These are phyloP conservation scores for Myotis planiceps DNA, from an alignment of 2,797 vertebrate genomes.

Conservation along the genomic window DNA sequence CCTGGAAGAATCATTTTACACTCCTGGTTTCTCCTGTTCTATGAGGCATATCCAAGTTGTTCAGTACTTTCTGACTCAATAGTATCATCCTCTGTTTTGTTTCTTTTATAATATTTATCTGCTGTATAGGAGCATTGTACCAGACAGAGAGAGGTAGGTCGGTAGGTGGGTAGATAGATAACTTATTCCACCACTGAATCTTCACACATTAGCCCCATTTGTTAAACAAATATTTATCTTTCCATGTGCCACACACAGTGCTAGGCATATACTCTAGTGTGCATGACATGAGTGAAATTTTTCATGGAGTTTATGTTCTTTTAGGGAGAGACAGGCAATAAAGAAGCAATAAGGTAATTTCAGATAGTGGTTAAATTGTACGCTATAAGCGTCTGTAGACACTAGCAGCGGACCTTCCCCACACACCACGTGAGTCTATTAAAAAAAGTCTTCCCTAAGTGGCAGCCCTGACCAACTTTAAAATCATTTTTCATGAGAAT, in stretches of 20 bases:
- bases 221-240: neutral
- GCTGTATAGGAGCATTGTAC: neutral
- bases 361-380: neutral
- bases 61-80: neutral
- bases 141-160: neutral
- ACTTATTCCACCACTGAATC: neutral
- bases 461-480: no score
- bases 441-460: no score
- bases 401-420: no score
- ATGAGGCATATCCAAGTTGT: neutral
- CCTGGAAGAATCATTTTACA: neutral
- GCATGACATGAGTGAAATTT: neutral
- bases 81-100: neutral
- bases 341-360: neutral
- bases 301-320: neutral
- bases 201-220: neutral
- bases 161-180: neutral
- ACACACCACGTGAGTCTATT: no score
- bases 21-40: neutral
- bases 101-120: neutral
- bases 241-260: neutral
- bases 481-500: no score
- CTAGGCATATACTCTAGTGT: neutral
- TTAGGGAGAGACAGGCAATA: neutral
- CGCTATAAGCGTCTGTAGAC: no score